A percentile compares a stretch with the other conserved stretches of the same genome.
phyloP scores from a whole-genome alignment of 2,888 invertebrate genomes.

The Macrosiphum euphorbiae region DNA sequence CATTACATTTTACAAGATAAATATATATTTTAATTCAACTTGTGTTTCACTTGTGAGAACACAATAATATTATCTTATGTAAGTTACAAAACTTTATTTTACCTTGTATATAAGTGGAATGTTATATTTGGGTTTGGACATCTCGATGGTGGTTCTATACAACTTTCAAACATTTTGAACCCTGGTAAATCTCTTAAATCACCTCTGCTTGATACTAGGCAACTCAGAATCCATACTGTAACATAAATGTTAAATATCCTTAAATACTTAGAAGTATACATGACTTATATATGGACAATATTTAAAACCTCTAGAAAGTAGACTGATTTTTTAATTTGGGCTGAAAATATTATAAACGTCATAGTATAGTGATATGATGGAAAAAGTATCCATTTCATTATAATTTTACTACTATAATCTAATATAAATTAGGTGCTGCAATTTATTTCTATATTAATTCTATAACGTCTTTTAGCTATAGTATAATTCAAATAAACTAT shows the following conservation, averaged over 20 bases:
- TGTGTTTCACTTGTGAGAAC: not conserved
- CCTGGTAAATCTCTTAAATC: not conserved
- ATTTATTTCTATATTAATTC: not conserved
- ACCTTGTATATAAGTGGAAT: constrained; percentile 78
- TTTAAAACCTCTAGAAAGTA: not conserved
- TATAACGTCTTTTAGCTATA: not conserved
- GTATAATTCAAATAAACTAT: not conserved
- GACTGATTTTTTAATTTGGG: not conserved
- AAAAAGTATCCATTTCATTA: not conserved
- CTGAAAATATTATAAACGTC: not conserved
- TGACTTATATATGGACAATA: not conserved
- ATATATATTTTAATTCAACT: not conserved
- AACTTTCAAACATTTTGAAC: constrained; percentile 51
- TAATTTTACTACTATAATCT: not conserved
- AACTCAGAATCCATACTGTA: constrained; percentile 41
- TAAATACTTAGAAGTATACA: not conserved
- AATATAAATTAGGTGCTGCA: not conserved
- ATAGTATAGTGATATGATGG: not conserved
- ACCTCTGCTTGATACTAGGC: not conserved
- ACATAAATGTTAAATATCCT: not conserved
- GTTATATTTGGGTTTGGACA: constrained; percentile 77
- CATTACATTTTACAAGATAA: not conserved
- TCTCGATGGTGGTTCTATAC: constrained; percentile 66
- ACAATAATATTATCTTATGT: not conserved
- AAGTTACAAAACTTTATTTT: constrained; percentile 66